Base-by-base conservation (phyloP, 2,888 invertebrate species). In the Pelosia muscerda region DNA sequence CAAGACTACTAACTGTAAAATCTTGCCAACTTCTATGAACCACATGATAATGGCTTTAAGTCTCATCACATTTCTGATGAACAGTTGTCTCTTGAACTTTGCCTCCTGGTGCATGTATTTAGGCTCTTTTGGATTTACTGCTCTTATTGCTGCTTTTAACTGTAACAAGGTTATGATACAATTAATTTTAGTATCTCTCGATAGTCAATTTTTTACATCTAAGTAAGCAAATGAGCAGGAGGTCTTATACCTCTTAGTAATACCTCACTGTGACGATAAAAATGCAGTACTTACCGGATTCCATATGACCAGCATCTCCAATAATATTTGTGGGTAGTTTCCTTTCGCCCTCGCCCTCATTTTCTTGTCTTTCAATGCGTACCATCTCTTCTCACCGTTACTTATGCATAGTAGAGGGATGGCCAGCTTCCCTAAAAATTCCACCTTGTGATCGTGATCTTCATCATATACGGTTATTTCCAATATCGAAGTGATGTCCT, bases 391-490 rank as follows among this genome's bases (percentile, higher is more conserved):
- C 86, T 98, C 98, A 0, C 98, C 98, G 86, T 98, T 98, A 76
- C 97, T 96, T 79, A 99, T 97, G 83, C 96, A 96, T 66, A 99
- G 92, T 63, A 99, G 90, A 0, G 99, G 99, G 79, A 99, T 96
- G 4, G 97, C 97, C 13, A 99, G 95, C 90, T 98, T 98, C 1
- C 99, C 99, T 19, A 99, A 95, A 89, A 99, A 99, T 90, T 99
- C 99, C 15, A 98, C 99, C 90, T 99, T 99, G 90, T 99, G 99
- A 88, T 99, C 99, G 72, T 99, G 96, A 90, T 99, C 99, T 92
- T 99, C 99, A 86, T 99, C 99, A 90, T 97, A 99, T 0, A 99
- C 98, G 0, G 99, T 99, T 64, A 99, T 95, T 86, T 99, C 99
- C 76, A 99, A 93, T 62, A 98, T 97, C 65, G 98, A 97, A 84